A percentile compares a stretch with the other conserved stretches of the same genome.
Evolutionary conservation across 1,140 invertebrate genomes (phyloP).

Genomic region (Bombyx mori): ASM3026992v2 NC_085109.1:7548001-7548500

Average conservation of each 20-base stretch:
- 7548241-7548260: constrained; percentile 14
- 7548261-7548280: constrained; percentile 18
- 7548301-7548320: constrained; percentile 6
- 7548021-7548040: no score
- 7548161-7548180: no score
- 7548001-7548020: no score
- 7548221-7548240: constrained; percentile 11
- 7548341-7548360: constrained; percentile 3
- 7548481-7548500: background rate
- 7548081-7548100: no score
- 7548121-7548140: no score
- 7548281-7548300: constrained; percentile 10
- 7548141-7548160: no score
- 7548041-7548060: no score
- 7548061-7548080: no score
- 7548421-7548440: no score
- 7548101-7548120: no score
- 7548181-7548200: no score
- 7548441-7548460: background rate
- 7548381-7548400: background rate
- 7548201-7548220: constrained; percentile 11
- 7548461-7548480: background rate
- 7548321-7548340: constrained; percentile 3
- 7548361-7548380: no score
- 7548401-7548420: background rate